Base-by-base conservation (phyloP, 2,888 invertebrate species). In the Therioaphis trifolii region DNA sequence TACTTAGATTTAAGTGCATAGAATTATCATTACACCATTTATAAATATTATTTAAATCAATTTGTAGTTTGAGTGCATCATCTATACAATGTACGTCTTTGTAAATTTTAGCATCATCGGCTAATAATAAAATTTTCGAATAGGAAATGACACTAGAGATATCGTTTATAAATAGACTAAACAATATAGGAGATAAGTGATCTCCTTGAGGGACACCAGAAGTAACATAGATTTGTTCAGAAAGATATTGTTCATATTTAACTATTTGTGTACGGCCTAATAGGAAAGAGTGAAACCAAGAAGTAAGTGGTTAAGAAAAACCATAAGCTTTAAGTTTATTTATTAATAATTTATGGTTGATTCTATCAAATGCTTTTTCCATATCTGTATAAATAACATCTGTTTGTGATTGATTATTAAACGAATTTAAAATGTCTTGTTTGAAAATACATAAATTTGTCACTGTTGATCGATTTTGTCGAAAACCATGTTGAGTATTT, bases 301-400 rank as follows among this genome's bases (percentile, higher is more conserved):
- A 35, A 1, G 35, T 5, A 35, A 66, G 35, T 35, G 35, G 35
- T 7, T 35, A 5, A 14, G 0, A 4, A 27, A 66, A 66, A 4
- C 11, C 35, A 66, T 66, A 66, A 2, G 15, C 35, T 66, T 66
- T 66, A 66, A 66, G 27, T 66, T 66, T 66, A 66, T 29, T 3
- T 27, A 66, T 66, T 66, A 35, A 66, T 14, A 66, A 66, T 35
- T 35, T 66, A 66, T 35, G 66, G 35, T 66, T 66, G 7, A 66
- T 27, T 35, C 66, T 66, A 35, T 66, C 66, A 66, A 66, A 66
- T 15, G 66, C 35, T 35, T 66, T 66, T 35, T 66, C 66, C 35
- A 66, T 35, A 66, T 66, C 66, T 7, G 29, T 66, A 66, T 66
- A 66, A 18, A 66, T 66, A 9, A 35, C 27, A 66, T 66, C 15